phyloP scores from a whole-genome alignment of 2,888 invertebrate species.

The Polietes domitor region DNA sequence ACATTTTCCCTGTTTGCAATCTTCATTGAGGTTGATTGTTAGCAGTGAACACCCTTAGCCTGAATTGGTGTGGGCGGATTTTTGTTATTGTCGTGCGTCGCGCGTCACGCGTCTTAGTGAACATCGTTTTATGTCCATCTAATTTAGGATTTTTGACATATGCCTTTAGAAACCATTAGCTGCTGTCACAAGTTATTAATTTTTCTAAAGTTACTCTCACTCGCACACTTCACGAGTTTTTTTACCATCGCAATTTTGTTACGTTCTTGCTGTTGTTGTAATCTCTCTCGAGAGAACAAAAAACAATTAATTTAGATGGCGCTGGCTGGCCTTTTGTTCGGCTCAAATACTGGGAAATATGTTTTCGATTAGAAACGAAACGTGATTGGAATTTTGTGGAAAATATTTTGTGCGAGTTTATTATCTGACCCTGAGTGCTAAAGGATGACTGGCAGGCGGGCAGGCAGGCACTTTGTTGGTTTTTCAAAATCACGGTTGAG shows the following conservation, averaged over 20 bases:
- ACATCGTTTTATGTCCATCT: conserved; percentile 19
- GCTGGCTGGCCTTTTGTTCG: neutral
- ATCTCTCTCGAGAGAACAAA: neutral
- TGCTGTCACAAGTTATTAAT: conserved; percentile 46
- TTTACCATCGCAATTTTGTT: no score
- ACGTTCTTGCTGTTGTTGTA: neutral
- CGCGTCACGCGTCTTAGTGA: neutral
- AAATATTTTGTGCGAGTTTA: neutral
- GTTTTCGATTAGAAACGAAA: neutral
- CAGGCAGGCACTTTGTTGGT: no score
- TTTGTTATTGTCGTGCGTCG: neutral
- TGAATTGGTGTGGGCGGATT: no score
- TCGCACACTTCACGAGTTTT: no score
- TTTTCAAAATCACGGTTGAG: no score
- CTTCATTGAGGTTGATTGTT: no score
- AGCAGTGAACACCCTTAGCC: neutral
- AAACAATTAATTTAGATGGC: conserved; percentile 14
- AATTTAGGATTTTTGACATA: conserved; percentile 33
- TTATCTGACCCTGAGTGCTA: neutral
- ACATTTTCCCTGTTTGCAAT: no score
- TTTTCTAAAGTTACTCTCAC: conserved; percentile 4
- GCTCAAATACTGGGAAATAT: neutral
- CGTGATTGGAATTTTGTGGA: conserved; percentile 2
- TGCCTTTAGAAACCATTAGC: conserved; percentile 47
- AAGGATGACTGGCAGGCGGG: neutral